A percentile compares a stretch with the other conserved stretches of the same genome.
Evolutionary conservation across 2,113 vertebrate genomes (phyloP).

Genomic region (Noctilio leporinus): DNA sequence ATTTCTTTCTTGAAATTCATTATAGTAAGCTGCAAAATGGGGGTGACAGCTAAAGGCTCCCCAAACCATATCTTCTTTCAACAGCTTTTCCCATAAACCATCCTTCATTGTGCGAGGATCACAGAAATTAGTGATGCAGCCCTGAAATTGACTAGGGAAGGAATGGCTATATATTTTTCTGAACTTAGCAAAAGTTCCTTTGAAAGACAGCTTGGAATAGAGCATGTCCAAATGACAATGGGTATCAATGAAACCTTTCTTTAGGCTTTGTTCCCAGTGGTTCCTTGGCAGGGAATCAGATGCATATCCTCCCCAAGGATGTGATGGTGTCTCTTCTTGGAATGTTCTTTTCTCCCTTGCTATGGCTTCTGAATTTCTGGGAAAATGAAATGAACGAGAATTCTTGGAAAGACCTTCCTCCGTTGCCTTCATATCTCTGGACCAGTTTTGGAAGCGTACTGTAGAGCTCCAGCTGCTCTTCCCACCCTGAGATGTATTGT

Average conservation of each 20-base stretch:
- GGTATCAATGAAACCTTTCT: slow-evolving; percentile 84
- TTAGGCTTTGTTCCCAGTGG: not conserved
- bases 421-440: not conserved
- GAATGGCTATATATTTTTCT: slow-evolving; percentile 67
- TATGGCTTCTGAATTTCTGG: not conserved
- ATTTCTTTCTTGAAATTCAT: slow-evolving; percentile 74
- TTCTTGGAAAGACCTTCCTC: not conserved
- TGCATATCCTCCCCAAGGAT: rapidly evolving
- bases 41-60: slow-evolving; percentile 92
- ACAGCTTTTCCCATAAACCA: slow-evolving; percentile 81
- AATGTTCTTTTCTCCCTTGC: not conserved
- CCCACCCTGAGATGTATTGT: not conserved
- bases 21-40: slow-evolving; percentile 86
- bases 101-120: slow-evolving; percentile 80
- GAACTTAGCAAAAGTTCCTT: slow-evolving; percentile 81
- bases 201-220: slow-evolving; percentile 81
- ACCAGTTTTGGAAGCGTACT: not conserved
- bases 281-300: not conserved
- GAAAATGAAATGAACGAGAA: not conserved
- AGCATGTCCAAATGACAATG: slow-evolving; percentile 91
- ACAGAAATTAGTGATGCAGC: slow-evolving; percentile 89
- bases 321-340: not conserved
- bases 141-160: slow-evolving; percentile 82
- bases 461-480: not conserved
- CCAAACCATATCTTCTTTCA: slow-evolving; percentile 87